Evolutionary conservation across 2,797 vertebrate genomes (phyloP).

Genomic region (Simalia tracyae): DNA sequence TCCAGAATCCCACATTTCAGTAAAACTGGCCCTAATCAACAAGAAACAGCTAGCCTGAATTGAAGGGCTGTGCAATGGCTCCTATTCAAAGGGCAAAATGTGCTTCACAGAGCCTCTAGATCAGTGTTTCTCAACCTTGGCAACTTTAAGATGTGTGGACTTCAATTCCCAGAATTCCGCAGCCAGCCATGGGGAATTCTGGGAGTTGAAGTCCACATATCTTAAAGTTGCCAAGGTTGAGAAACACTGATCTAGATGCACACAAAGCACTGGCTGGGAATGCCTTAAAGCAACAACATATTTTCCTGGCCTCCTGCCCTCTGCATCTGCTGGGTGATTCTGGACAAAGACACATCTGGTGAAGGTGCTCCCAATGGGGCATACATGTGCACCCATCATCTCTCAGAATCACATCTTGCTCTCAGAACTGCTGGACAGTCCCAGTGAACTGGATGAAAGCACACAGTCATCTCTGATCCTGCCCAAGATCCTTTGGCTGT

Average conservation of each 20-base stretch:
- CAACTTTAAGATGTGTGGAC: too few relatives aligned
- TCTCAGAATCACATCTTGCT: background rate
- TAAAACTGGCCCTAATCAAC: background rate
- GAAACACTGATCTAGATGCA: too few relatives aligned
- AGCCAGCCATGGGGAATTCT: too few relatives aligned
- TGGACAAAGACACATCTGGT: background rate
- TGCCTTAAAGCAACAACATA: background rate
- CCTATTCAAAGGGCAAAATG: background rate
- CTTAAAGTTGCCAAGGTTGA: too few relatives aligned
- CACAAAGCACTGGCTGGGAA: too few relatives aligned
- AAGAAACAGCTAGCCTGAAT: background rate
- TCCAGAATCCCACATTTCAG: conserved; percentile 10
- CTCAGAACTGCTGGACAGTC: background rate
- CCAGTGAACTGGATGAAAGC: background rate
- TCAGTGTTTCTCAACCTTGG: background rate
- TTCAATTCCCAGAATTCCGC: too few relatives aligned
- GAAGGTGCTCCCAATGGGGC: background rate
- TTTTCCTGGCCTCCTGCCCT: background rate
- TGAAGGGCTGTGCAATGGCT: background rate
- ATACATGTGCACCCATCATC: background rate
- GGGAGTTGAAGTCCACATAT: too few relatives aligned
- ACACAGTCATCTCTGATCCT: background rate
- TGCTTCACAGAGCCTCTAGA: background rate
- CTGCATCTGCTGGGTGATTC: background rate
- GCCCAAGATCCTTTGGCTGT: background rate